These are phyloP conservation scores for Gymnogyps californianus DNA, from an alignment of 2,113 vertebrate species.

Conservation along the genomic window DNA sequence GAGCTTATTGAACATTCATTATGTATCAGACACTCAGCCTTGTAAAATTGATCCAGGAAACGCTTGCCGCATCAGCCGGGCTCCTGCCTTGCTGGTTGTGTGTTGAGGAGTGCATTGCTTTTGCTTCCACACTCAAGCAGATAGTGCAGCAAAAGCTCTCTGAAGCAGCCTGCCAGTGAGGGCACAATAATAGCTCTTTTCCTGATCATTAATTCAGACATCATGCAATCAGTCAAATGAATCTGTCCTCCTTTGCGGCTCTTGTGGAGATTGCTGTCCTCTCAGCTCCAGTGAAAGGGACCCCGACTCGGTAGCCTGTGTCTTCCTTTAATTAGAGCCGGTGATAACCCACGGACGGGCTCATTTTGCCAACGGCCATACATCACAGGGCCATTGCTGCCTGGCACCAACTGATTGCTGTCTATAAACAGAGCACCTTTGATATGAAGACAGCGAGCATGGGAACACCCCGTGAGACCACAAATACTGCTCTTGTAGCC, in stretches of 20 bases:
- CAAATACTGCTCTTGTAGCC: slow-evolving; percentile 59
- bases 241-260: slow-evolving; percentile 68
- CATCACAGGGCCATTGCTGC: slow-evolving; percentile 70
- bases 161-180: slow-evolving; percentile 60
- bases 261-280: slow-evolving; percentile 71
- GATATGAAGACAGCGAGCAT: slow-evolving; percentile 74
- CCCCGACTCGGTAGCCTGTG: slow-evolving; percentile 55
- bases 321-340: slow-evolving; percentile 79
- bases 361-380: slow-evolving; percentile 74
- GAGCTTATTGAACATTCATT: slow-evolving; percentile 12
- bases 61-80: background rate
- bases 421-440: slow-evolving; percentile 80
- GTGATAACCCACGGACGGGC: slow-evolving; percentile 70
- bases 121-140: slow-evolving; percentile 51
- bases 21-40: background rate
- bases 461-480: slow-evolving; percentile 58
- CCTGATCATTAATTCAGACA: slow-evolving; percentile 76
- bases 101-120: background rate
- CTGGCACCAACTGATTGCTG: slow-evolving; percentile 78
- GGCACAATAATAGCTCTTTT: slow-evolving; percentile 74
- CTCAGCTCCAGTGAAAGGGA: slow-evolving; percentile 74
- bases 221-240: slow-evolving; percentile 75
- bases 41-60: background rate
- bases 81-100: background rate
- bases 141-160: slow-evolving; percentile 39